phyloP scores from a whole-genome alignment of 2,888 invertebrate species.

The Chrysotoxum bicinctum region DNA sequence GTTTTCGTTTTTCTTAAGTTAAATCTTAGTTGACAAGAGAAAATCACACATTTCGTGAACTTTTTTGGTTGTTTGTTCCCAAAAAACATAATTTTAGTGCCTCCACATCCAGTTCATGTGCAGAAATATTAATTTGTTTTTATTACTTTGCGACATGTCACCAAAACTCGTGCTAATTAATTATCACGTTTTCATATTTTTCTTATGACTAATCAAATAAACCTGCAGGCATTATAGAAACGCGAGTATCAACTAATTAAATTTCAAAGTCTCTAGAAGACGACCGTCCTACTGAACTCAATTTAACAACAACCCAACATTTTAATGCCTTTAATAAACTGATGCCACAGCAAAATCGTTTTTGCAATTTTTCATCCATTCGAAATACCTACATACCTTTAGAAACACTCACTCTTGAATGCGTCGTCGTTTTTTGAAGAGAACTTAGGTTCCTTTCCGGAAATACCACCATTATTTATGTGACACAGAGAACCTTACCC shows the following conservation, averaged over 20 bases:
- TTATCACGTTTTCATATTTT: constrained; percentile 36
- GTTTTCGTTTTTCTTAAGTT: not conserved
- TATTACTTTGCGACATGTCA: constrained; percentile 31
- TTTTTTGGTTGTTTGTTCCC: not conserved
- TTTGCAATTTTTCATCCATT: constrained; percentile 4
- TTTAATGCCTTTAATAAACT: constrained; percentile 2
- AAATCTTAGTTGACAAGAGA: not conserved
- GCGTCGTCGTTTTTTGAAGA: constrained; percentile 5
- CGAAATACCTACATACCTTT: constrained; percentile 8
- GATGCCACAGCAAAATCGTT: constrained; percentile 26
- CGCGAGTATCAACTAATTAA: constrained; percentile 37
- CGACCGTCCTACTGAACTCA: constrained; percentile 54
- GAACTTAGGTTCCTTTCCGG: constrained; percentile 16
- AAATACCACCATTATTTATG: constrained; percentile 28
- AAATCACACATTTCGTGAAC: not conserved
- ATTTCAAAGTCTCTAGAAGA: constrained; percentile 49
- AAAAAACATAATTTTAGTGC: not conserved
- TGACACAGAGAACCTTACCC: constrained; percentile 13
- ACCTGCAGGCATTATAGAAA: not conserved
- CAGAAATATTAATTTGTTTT: not conserved
- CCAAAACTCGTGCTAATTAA: constrained; percentile 51
- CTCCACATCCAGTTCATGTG: constrained; percentile 2
- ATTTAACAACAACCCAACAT: constrained; percentile 32
- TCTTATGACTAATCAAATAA: constrained; percentile 51
- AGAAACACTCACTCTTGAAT: constrained; percentile 23